phyloP scores from a whole-genome alignment of 2,113 vertebrate species.

The Symphodus melops region DNA sequence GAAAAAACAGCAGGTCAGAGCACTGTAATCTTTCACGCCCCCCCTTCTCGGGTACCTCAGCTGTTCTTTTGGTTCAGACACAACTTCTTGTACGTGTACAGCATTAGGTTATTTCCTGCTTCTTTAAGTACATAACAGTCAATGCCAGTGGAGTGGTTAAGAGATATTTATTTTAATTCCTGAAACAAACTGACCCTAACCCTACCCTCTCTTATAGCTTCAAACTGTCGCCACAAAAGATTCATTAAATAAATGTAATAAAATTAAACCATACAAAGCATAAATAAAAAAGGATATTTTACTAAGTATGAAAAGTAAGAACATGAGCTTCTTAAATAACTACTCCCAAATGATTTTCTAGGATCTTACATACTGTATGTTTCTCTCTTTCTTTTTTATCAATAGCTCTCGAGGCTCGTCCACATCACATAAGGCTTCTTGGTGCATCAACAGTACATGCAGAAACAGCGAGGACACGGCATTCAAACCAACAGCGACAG shows the following conservation, averaged over 20 bases:
- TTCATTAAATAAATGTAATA: background rate
- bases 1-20: slow-evolving; percentile 2
- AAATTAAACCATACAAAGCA: background rate
- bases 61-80: background rate
- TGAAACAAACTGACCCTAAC: too few species aligned
- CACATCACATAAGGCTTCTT: slow-evolving; percentile 52
- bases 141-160: slow-evolving; percentile 5
- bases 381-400: background rate
- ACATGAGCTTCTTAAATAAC: background rate
- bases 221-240: background rate
- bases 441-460: slow-evolving; percentile 60
- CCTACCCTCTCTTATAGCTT: slow-evolving; percentile 5
- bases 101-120: too few species aligned
- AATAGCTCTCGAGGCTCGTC: background rate
- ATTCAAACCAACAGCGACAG: slow-evolving; percentile 33
- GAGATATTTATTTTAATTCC: too few species aligned
- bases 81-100: background rate
- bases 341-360: background rate
- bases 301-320: background rate
- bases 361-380: background rate
- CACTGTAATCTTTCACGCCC: background rate
- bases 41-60: background rate
- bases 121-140: slow-evolving; percentile 38
- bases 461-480: slow-evolving; percentile 46
- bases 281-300: background rate